Evolutionary conservation across 2,113 vertebrate species (phyloP).

Genomic region (Phrynosoma platyrhinos): DNA sequence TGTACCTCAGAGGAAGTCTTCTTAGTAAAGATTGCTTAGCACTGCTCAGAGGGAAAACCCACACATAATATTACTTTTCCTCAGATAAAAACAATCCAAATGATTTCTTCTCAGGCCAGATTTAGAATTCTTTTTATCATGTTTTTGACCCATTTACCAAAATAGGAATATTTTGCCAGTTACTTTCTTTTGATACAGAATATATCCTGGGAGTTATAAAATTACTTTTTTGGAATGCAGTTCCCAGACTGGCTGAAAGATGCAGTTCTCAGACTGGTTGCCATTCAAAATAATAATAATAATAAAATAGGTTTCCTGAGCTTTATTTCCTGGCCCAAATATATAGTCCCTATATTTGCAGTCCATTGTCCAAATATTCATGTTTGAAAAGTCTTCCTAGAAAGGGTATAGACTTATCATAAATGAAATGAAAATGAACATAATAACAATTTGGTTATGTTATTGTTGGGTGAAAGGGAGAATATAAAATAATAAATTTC

Average conservation of each 20-base stretch:
- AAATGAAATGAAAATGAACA: conserved; percentile 15
- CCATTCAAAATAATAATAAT: neutral
- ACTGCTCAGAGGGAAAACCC: neutral
- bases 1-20: neutral
- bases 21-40: neutral
- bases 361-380: neutral
- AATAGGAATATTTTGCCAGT: neutral
- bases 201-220: neutral
- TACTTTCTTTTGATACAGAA: neutral
- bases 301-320: neutral
- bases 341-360: neutral
- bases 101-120: neutral
- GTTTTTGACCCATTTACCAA: neutral
- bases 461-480: neutral
- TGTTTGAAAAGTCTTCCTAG: neutral
- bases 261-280: no score
- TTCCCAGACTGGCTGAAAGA: neutral
- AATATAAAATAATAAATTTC: neutral
- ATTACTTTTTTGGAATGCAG: neutral
- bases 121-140: neutral
- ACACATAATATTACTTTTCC: neutral
- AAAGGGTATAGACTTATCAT: neutral
- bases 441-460: neutral
- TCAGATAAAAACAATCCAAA: neutral
- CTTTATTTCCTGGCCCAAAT: neutral